Percentiles rank a stretch among this genome's conserved stretches.
phyloP scores from a whole-genome alignment of 2,797 vertebrate genomes.

The Graptemys geographica region DNA sequence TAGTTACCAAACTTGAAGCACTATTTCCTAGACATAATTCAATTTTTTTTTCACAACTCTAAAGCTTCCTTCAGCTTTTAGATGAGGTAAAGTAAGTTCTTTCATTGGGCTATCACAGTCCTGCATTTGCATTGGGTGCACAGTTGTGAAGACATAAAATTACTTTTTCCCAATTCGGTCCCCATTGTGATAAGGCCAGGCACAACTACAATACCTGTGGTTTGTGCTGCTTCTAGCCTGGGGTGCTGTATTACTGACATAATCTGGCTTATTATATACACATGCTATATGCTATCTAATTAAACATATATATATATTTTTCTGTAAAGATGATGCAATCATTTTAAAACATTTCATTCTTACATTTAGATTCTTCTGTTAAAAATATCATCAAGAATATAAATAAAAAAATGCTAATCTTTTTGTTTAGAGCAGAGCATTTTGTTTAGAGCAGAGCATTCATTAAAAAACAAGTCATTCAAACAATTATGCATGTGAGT shows the following conservation, averaged over 20 bases:
- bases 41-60: slow-evolving; percentile 48
- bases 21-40: slow-evolving; percentile 58
- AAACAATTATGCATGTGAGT: too few species aligned
- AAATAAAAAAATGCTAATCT: too few species aligned
- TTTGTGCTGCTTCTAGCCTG: neutral
- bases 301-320: neutral
- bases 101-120: neutral
- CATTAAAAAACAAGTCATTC: too few species aligned
- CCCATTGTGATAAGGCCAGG: neutral
- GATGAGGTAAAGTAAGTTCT: slow-evolving; percentile 34
- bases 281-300: neutral
- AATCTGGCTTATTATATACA: neutral
- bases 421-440: too few species aligned
- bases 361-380: neutral
- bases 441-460: too few species aligned
- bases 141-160: neutral
- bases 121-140: neutral
- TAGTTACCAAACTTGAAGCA: slow-evolving; percentile 50
- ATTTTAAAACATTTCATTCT: neutral
- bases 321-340: neutral
- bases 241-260: neutral
- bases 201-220: neutral
- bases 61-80: slow-evolving; percentile 46
- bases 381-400: neutral
- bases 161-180: neutral